Evolutionary conservation across 2,797 vertebrate species (phyloP).

Genomic region (Siniperca undulata): DNA sequence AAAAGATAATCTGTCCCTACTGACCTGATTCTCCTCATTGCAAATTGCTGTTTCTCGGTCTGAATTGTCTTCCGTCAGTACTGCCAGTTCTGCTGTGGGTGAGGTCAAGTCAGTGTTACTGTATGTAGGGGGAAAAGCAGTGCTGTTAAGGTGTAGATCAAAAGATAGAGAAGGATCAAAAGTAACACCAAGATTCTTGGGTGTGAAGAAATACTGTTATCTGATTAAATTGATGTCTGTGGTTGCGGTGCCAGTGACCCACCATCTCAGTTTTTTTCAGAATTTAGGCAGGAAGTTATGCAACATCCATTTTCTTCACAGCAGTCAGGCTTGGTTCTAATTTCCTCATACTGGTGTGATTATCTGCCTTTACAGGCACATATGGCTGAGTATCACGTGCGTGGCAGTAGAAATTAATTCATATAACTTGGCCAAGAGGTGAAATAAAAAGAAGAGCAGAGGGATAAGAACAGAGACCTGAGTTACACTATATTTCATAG

Average conservation of each 20-base stretch:
- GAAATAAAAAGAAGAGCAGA: background rate
- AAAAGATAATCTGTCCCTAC: background rate
- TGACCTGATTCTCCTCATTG: background rate
- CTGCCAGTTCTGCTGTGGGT: background rate
- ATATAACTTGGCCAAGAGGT: background rate
- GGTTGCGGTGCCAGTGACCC: background rate
- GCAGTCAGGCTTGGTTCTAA: too few relatives aligned
- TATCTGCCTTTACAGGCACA: too few relatives aligned
- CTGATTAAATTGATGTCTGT: background rate
- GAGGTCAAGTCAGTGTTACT: background rate
- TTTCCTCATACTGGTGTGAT: background rate
- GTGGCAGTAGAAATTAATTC: background rate
- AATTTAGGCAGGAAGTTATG: background rate
- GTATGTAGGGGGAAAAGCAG: background rate
- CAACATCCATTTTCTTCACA: background rate
- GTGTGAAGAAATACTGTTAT: background rate
- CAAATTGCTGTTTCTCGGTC: background rate
- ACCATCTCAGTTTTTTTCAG: background rate
- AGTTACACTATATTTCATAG: background rate
- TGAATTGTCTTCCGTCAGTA: background rate
- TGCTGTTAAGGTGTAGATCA: background rate
- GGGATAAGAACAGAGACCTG: background rate
- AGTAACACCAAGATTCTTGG: background rate
- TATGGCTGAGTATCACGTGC: fast-evolving
- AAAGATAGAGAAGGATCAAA: background rate